Conservation (phyloP, 2,888 invertebrate species). For the Caenorhabditis macrosperma region DNA sequence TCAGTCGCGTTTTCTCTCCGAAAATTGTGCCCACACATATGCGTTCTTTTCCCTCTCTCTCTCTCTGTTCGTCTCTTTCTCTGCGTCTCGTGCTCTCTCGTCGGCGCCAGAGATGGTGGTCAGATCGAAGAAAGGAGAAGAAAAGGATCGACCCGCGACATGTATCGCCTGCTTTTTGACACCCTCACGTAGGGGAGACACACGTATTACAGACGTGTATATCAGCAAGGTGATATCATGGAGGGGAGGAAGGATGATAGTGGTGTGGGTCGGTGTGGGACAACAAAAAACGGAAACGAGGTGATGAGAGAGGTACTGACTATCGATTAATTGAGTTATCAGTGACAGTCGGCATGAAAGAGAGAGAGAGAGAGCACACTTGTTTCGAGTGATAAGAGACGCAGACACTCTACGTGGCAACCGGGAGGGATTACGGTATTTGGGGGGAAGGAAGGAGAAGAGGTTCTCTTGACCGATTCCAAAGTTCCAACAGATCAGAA, state of each 20-base stretch:
- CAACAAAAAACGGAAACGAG: conserved; percentile 52
- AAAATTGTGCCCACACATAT: conserved; percentile 15
- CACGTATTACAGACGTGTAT: neutral
- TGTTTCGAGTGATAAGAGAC: conserved; percentile 12
- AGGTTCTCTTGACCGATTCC: too few relatives aligned
- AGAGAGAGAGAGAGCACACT: conserved; percentile 28
- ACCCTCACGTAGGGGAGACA: conserved; percentile 9
- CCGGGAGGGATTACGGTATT: neutral
- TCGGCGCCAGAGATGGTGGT: conserved; percentile 26
- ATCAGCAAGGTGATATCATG: conserved; percentile 33
- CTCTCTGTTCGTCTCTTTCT: neutral
- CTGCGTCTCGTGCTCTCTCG: conserved; percentile 8
- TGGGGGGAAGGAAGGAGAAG: neutral
- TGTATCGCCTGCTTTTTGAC: neutral
- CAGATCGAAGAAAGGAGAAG: neutral
- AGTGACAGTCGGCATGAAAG: conserved; percentile 18
- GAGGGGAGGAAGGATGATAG: neutral
- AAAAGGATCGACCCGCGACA: conserved; percentile 2
- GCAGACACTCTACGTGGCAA: conserved; percentile 4
- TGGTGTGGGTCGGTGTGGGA: neutral
- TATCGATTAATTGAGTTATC: conserved; percentile 51
- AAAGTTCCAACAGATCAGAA: too few relatives aligned
- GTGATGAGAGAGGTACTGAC: conserved; percentile 4
- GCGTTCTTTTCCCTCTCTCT: conserved; percentile 2
- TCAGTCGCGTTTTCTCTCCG: conserved; percentile 8